Base-by-base conservation (phyloP, 2,888 invertebrate species). In the Volucella inflata region DNA sequence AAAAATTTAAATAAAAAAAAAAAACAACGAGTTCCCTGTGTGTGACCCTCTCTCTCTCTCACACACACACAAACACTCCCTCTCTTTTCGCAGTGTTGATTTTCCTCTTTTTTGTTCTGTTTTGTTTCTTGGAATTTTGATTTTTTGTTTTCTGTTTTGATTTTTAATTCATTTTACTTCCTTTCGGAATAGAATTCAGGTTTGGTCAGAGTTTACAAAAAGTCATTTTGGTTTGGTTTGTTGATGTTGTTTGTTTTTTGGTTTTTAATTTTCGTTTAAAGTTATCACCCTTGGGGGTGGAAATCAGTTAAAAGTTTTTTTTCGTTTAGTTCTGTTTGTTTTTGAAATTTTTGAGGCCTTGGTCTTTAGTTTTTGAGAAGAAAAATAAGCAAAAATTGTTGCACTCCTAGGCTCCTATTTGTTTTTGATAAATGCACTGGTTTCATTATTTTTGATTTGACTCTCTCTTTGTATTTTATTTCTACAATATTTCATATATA, bases 361-460 rank as follows among this genome's bases (percentile, higher is more conserved):
- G 42, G 36, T 40, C 30, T 44, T 36, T 48, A 12, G 36, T 59
- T 78, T 74, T 57, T 55, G 60, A 14, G 59, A 60, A 70, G 9
- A 14, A 70, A 70, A 40, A 51, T 16, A 12, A 53, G 59, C 48
- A 2, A 71, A 53, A 53, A 44, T 50, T 30, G 10, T 48, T 79
- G 75, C 75, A 75, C 71, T 46, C 10, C 75, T 70, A 75, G 79
- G 70, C 83, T 74, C 65, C 64, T 68, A 68, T 42, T 83, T 74
- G 36, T 67, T 59, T 65, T 78, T 78, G 75, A 76, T 76, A 79
- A 75, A 75, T 80, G 75, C 75, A 71, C 65, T 75, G 59, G 78
- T 67, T 75, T 84, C 74, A 84, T 84, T 68, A 74, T 64, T 76
- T 38, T 67, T 44, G 50, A 62, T 72, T 67, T 71, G 3, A 36